Evolutionary conservation across 2,113 vertebrate species (phyloP), one percentile per base, ranked within the genome.

Genomic region (Motacilla tschutschensis): DNA sequence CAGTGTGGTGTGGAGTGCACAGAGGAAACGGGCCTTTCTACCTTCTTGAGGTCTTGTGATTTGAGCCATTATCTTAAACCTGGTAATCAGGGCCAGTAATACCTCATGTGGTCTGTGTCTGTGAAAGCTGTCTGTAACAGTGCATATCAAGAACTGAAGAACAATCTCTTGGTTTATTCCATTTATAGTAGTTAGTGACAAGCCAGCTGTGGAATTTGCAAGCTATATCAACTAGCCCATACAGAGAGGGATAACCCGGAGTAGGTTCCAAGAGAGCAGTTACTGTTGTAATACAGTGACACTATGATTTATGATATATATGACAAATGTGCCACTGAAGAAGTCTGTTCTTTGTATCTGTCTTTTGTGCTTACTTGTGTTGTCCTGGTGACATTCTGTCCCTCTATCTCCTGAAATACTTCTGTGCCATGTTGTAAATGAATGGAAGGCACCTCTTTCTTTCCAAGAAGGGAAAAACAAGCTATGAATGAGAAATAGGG

Each of bases 231-330:
- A 50, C 90, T 89, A 79, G 73, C 57, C 71, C 60, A 81, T 88
- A 53, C 18, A 59, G 66, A 84, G 24, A 89, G 64, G 85, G 83
- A 71, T 83, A 89, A 94, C 90, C 83, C 72, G 5, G 36, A 74
- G 62, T 87, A 85, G 2, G 38, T 92, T 95, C 70, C 54, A 85
- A 53, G 88, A 94, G 83, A 92, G 79, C 46, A 7, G 91, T 95
- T 95, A 86, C 78, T 96, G 92, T 93, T 95, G 79, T 79, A 91
- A 48, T 79, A 79, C 38, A 91, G 71, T 91, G 91, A 96, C 95
- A 93, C 8, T 12, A 73, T 96, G 96, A 97, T 97, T 95, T 96
- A 96, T 96, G 93, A 95, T 94, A 91, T 85, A 82, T 96, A 91
- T 79, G 87, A 95, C 85, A 88, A 89, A 77, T 77, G 91, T 88